Evolutionary conservation across 2,888 invertebrate genomes (phyloP).

Genomic region (Parapristionchus giblindavisi): DNA sequence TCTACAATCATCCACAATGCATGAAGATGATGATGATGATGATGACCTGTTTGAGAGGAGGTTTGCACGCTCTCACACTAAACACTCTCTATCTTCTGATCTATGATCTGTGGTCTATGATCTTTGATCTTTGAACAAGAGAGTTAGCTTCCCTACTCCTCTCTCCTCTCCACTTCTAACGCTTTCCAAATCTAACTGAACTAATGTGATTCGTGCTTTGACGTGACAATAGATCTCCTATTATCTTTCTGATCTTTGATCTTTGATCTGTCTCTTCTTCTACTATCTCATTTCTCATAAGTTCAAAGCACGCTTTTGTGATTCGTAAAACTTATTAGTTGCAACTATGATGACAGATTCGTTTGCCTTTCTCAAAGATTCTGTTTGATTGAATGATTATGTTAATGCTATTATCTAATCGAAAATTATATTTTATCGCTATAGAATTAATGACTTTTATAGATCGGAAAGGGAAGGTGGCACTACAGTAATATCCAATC

Average conservation of each 20-base stretch:
- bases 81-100: constrained; percentile 1
- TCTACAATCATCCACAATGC: background rate
- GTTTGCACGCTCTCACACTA: constrained; percentile 15
- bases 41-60: constrained; percentile 9
- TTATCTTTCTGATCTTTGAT: constrained; percentile 5
- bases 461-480: constrained; percentile 31
- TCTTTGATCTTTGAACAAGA: background rate
- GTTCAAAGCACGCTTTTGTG: constrained; percentile 21
- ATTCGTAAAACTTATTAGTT: background rate
- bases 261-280: background rate
- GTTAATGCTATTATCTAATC: too few relatives aligned
- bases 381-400: too few relatives aligned
- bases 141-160: background rate
- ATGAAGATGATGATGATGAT: constrained; percentile 14
- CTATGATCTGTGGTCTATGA: background rate
- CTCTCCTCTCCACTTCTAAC: too few relatives aligned
- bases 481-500: constrained; percentile 17
- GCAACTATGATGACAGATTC: too few relatives aligned
- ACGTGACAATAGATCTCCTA: background rate
- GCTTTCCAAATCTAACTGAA: too few relatives aligned
- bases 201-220: background rate
- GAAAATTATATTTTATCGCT: too few relatives aligned
- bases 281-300: background rate
- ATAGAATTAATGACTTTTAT: background rate
- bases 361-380: too few relatives aligned